A percentile compares a stretch with the other conserved stretches of the same genome.
phyloP scores from a whole-genome alignment of 2,888 invertebrate species.

The Pardosa pseudoannulata region DNA sequence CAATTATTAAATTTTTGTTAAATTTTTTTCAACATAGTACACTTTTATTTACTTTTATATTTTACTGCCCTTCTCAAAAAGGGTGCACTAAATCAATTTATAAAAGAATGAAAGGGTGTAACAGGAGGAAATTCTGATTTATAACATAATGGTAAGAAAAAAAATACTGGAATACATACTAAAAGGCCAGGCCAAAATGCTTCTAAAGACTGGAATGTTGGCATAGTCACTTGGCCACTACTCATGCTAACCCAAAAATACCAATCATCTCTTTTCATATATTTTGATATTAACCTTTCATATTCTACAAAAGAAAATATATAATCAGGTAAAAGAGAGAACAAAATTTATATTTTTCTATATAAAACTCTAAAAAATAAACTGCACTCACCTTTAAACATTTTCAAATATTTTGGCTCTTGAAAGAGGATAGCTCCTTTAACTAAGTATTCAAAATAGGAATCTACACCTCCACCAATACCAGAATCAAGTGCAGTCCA shows the following conservation, averaged over 20 bases:
- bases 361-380: background rate
- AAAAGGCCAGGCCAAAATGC: conserved; percentile 99
- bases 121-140: no score
- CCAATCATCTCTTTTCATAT: conserved; percentile 95
- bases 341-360: background rate
- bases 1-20: no score
- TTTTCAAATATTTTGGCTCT: conserved; percentile 91
- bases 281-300: conserved; percentile 78
- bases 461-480: conserved; percentile 96
- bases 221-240: conserved; percentile 94
- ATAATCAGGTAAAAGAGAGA: background rate
- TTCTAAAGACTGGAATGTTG: conserved; percentile 98
- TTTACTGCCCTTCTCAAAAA: no score
- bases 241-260: conserved; percentile 99
- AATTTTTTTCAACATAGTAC: no score
- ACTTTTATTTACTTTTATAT: no score
- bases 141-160: no score
- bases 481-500: conserved; percentile 99
- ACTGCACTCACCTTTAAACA: conserved; percentile 83
- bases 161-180: conserved; percentile 76
- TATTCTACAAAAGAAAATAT: conserved; percentile 77
- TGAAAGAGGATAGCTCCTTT: conserved; percentile 95
- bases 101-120: no score
- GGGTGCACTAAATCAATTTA: no score
- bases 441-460: conserved; percentile 98